Base-by-base conservation (phyloP, 2,888 invertebrate species). In the Aproaerema taeniolella region DNA sequence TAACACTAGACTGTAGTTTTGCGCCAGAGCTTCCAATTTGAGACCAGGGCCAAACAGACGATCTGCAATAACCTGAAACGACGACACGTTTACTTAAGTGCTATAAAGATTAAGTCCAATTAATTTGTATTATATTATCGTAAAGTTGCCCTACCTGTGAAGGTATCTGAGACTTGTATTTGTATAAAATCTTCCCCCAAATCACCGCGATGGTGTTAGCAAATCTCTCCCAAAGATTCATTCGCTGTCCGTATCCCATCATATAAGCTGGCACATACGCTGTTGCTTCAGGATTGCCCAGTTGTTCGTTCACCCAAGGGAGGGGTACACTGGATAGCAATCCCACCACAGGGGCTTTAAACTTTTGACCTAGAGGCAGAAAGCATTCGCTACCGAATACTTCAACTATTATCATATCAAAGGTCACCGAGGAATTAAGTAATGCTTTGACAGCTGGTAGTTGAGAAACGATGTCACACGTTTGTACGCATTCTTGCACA, bases 371-470 rank as follows among this genome's bases (percentile, higher is more conserved):
- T 11, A 90, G 76, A 1, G 89, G 89, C 14, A 90, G 69, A 41
- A 89, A 87, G 45, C 90, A 90, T 50, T 90, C 89, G 11, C 87
- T 83, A 5, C 87, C 88, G 46, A 90, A 90, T 2, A 89, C 78
- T 64, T 86, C 86, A 1, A 85, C 75, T 35, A 87, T 80, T 3
- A 87, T 64, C 47, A 87, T 47, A 41, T 87, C 87, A 46, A 73
- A 87, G 0, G 55, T 58, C 11, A 64, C 57, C 4, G 77, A 61
- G 1, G 82, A 77, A 48, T 80, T 76, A 1, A 86, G 58, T 8
- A 87, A 53, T 0, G 71, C 67, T 44, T 64, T 71, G 1, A 87
- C 71, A 13, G 74, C 67, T 2, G 81, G 78, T 37, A 78, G 61
- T 43, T 65, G 65, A 1, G 86, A 74, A 2, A 86, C 80, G 1